Conservation (phyloP, 2,797 vertebrate genomes). For the Graptemys geographica region DNA sequence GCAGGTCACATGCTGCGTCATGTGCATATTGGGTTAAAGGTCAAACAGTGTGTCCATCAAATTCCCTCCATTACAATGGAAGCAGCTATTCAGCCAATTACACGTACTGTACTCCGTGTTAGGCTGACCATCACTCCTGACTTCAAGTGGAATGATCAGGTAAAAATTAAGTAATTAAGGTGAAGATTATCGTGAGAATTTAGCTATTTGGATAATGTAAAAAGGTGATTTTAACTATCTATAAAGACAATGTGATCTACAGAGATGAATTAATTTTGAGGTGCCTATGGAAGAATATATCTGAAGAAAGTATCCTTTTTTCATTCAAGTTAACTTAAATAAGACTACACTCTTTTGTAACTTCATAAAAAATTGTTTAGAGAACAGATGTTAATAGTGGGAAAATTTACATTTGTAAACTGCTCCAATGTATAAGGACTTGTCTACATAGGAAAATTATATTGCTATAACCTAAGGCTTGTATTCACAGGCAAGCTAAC, state of each 20-base stretch:
- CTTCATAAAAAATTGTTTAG: neutral
- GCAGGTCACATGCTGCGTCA: constrained; percentile 98
- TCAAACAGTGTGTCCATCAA: constrained; percentile 97
- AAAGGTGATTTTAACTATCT: neutral
- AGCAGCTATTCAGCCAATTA: constrained; percentile 96
- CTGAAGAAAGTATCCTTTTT: neutral
- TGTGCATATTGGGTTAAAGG: constrained; percentile 93
- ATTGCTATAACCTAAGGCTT: neutral
- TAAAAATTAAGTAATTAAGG: constrained; percentile 70
- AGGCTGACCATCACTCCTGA: constrained; percentile 90
- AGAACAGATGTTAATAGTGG: neutral
- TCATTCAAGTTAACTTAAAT: neutral
- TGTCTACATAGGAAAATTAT: neutral
- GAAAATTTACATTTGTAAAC: neutral
- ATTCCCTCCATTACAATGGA: constrained; percentile 94
- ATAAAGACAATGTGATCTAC: neutral
- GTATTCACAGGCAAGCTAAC: neutral
- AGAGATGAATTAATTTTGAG: neutral
- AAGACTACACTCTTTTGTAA: neutral
- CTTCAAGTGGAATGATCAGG: constrained; percentile 98
- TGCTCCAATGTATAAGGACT: neutral
- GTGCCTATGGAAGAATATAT: neutral
- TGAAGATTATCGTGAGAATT: neutral
- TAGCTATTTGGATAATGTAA: neutral
- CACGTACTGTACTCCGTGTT: constrained; percentile 94